Base-by-base conservation (phyloP, 2,888 invertebrate species). In the Drosophila phalerata region DNA sequence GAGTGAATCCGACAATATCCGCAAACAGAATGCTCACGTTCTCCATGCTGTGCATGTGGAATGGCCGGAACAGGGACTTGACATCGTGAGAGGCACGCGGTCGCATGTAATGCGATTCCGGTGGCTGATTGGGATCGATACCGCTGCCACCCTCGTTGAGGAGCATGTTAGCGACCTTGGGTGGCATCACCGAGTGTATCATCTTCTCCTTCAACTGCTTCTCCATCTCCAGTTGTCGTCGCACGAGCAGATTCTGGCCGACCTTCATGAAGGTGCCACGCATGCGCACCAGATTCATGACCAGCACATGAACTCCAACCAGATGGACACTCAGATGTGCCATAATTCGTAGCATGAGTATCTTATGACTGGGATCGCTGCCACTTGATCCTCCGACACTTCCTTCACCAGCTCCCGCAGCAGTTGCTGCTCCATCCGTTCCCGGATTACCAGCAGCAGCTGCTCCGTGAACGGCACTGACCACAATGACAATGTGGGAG, bases 181-280 rank as follows among this genome's bases (percentile, higher is more conserved):
- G 98, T 9, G 99, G 99, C 99, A 99, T 99, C 66, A 99, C 97
- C 25, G 98, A 98, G 91, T 97, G 97, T 84, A 98, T 98, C 98
- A 99, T 98, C 92, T 98, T 97, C 92, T 98, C 98, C 92, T 98
- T 98, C 47, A 98, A 93, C 90, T 97, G 96, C 88, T 98, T 98
- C 91, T 99, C 99, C 94, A 97, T 95, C 93, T 98, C 97, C 66
- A 99, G 93, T 91, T 98, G 98, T 56, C 96, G 94, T 32, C 98
- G 94, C 5, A 98, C 98, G 67, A 98, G 93, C 69, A 98, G 93
- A 85, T 98, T 98, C 92, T 98, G 98, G 1, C 98, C 98, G 55
- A 96, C 98, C 94, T 98, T 98, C 96, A 98, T 97, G 93, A 98
- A 98, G 5, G 98, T 98, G 82, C 98, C 98, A 58, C 98, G 94